Evolutionary conservation across 1,140 invertebrate genomes (phyloP), one percentile per base, ranked within the genome.

Genomic region (Macrosteles quadrilineatus): DNA sequence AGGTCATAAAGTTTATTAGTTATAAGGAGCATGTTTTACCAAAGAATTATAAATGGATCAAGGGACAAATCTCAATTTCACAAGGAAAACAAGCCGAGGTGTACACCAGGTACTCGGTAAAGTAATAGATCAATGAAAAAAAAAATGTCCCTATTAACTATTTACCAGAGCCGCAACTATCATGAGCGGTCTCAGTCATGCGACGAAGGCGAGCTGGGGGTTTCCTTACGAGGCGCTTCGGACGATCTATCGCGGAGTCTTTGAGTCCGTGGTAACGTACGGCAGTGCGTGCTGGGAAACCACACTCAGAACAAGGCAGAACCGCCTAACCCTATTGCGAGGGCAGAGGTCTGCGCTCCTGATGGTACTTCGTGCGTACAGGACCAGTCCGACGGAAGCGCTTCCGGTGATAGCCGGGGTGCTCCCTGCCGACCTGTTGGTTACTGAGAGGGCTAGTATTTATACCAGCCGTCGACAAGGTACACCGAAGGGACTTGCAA

Each of bases 331-430:
- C 4, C 47, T 53, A 21, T 19, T 11, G 47, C 21, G 11, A 53
- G 47, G 4, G 11, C 71, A 72, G 17, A 21, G 71, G 25, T 66
- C 1, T 11, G 45, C 68, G 1, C 21, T 69, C 14, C 45, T 72
- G 4, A 32, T 27, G 1, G 45, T 70, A 1, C 65, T 59, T 9
- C 11, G 14, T 0, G 29, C 71, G 0, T 72, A 72, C 67, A 59
- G 68, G 21, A 67, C 71, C 1, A 63, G 63, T 0, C 65, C 71
- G 14, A 68, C 50, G 1, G 62, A 50, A 0, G 71, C 71, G 0
- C 27, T 69, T 0, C 43, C 31, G 1, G 57, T 69, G 9, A 43
- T 53, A 21, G 47, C 47, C 11, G 47, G 47, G 21, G 47, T 53
- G 47, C 6, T 53, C 47, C 47, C 47, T 6, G 6, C 21, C 4